Percentiles rank a stretch among this genome's conserved stretches.
phyloP scores from a whole-genome alignment of 2,888 invertebrate genomes.

The Barypeithes pellucidus region DNA sequence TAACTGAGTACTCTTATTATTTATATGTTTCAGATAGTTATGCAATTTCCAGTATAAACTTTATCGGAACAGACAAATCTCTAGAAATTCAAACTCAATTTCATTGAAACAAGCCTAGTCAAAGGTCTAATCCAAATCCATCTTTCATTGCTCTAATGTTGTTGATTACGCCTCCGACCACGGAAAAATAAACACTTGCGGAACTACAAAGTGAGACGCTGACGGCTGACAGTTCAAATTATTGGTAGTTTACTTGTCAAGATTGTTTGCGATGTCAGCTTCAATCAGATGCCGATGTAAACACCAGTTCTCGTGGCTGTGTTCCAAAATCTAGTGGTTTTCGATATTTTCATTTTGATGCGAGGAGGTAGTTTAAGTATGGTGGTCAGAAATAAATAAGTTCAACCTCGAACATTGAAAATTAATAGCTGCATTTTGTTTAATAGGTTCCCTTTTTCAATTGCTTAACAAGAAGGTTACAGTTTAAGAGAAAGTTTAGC shows the following conservation, averaged over 20 bases:
- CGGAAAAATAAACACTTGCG: constrained; percentile 47
- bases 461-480: too few relatives aligned
- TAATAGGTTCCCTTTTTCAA: too few relatives aligned
- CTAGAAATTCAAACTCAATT: not conserved
- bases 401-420: too few relatives aligned
- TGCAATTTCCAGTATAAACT: too few relatives aligned
- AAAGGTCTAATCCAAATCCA: constrained; percentile 18
- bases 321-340: constrained; percentile 32
- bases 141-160: constrained; percentile 44
- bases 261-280: constrained; percentile 49
- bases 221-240: constrained; percentile 52
- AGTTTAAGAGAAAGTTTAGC: too few relatives aligned
- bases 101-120: not conserved
- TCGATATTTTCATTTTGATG: not conserved
- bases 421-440: too few relatives aligned
- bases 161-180: constrained; percentile 43
- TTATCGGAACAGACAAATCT: not conserved
- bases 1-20: too few relatives aligned
- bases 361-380: too few relatives aligned
- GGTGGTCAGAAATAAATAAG: too few relatives aligned
- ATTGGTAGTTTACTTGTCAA: constrained; percentile 51
- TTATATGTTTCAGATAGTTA: too few relatives aligned
- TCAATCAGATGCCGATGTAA: constrained; percentile 46
- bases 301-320: constrained; percentile 30
- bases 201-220: constrained; percentile 49